Base-by-base conservation (phyloP, 1,140 invertebrate species). In the Drosophila bipectinata region DNA sequence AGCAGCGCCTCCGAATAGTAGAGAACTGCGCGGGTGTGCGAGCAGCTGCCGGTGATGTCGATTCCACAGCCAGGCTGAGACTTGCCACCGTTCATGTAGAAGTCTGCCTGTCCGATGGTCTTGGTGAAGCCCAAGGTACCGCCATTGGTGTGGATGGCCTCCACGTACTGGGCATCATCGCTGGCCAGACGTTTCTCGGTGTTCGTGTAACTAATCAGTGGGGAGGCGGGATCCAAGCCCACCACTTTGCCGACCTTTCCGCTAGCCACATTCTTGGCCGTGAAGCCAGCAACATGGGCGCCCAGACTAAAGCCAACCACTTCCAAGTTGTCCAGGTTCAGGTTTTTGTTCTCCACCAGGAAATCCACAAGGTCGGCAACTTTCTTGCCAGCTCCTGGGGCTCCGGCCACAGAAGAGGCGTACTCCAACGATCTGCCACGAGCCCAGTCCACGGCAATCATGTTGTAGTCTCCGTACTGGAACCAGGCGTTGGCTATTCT, bases 101-200 rank as follows among this genome's bases (percentile, higher is more conserved):
- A 87, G 6, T 63, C 37, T 15, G 79, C 83, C 4, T 56, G 61
- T 24, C 83, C 83, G 15, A 87, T 87, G 26, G 83, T 83, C 26
- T 83, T 18, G 0, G 14, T 61, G 39, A 73, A 87, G 9, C 83
- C 83, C 39, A 95, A 79, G 53, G 93, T 87, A 4, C 94, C 94
- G 9, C 93, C 94, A 72, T 95, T 94, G 1, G 96, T 96, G 77
- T 97, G 96, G 61, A 97, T 95, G 1, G 95, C 93, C 90, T 96
- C 95, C 3, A 96, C 95, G 67, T 95, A 94, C 1, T 92, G 44
- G 1, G 94, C 95, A 79, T 96, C 95, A 30, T 92, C 93, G 57
- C 93, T 92, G 81, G 96, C 94, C 4, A 97, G 88, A 9, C 95
- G 92, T 4, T 93, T 92, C 1, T 14, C 76, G 0, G 92, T 74